Evolutionary conservation across 2,888 invertebrate species (phyloP).

Genomic region (Chrysina gloriosa): DNA sequence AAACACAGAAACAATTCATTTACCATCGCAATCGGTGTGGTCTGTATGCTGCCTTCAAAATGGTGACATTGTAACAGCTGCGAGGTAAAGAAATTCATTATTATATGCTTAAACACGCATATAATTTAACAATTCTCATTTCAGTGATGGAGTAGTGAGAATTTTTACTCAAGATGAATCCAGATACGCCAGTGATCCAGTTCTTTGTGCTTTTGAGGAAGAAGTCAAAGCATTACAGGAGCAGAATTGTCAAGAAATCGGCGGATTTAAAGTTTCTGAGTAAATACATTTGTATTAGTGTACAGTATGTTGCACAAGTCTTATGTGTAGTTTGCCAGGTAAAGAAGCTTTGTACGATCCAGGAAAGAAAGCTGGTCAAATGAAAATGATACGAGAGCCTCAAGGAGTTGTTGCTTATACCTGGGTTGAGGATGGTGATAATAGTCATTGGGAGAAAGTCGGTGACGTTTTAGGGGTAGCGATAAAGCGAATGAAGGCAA

Average conservation of each 20-base stretch:
- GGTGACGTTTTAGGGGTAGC: conserved; percentile 90
- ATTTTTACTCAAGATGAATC: conserved; percentile 82
- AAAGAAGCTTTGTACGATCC: conserved; percentile 80
- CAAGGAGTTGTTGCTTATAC: conserved; percentile 81
- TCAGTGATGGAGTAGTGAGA: conserved; percentile 87
- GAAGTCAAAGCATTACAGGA: conserved; percentile 75
- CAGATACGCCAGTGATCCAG: conserved; percentile 75
- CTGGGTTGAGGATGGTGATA: conserved; percentile 75
- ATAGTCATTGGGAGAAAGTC: conserved; percentile 80
- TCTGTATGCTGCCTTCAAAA: conserved; percentile 81
- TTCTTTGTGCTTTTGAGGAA: conserved; percentile 76
- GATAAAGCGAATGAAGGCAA: conserved; percentile 76
- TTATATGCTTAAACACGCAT: not conserved
- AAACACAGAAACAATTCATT: conserved; percentile 74
- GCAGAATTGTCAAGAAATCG: conserved; percentile 78
- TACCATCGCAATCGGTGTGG: conserved; percentile 94
- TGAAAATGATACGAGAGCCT: conserved; percentile 83
- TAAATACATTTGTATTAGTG: conserved; percentile 59
- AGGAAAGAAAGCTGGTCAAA: conserved; percentile 86
- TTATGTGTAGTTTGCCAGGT: conserved; percentile 77
- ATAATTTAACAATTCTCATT: conserved; percentile 47
- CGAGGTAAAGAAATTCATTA: conserved; percentile 54
- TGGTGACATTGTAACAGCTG: conserved; percentile 90
- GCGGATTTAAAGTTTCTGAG: conserved; percentile 88
- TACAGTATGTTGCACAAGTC: conserved; percentile 31